Evolutionary conservation across 2,113 vertebrate species (phyloP).

Genomic region (Talpa occidentalis): DNA sequence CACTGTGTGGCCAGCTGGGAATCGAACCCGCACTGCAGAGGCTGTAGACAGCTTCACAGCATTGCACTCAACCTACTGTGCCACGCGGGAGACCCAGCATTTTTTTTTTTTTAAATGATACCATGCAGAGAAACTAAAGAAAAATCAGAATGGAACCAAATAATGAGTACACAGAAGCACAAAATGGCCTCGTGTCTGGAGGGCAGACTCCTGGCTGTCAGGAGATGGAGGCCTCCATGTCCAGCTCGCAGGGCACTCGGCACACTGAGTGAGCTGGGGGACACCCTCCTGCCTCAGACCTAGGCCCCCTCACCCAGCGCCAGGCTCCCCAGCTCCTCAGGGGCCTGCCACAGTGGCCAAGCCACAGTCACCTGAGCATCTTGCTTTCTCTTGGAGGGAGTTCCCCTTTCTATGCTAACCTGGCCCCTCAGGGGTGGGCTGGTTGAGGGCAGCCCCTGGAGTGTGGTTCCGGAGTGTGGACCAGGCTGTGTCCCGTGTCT

Average conservation of each 20-base stretch:
- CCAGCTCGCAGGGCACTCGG: background rate
- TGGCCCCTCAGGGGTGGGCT: background rate
- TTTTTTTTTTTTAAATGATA: background rate
- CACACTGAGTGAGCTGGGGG: background rate
- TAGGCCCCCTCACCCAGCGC: background rate
- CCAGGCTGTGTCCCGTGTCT: rapidly evolving
- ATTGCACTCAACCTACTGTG: no score
- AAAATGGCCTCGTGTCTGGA: background rate
- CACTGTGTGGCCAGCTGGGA: no score
- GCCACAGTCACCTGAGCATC: rapidly evolving
- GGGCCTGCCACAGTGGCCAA: background rate
- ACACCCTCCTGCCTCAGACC: background rate
- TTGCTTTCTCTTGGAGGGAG: background rate
- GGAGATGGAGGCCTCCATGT: background rate
- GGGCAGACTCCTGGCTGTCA: no score
- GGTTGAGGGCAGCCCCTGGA: background rate
- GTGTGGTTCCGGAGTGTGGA: background rate
- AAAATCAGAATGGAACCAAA: background rate
- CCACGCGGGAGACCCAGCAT: no score
- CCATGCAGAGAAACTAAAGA: background rate
- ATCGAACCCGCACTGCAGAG: no score
- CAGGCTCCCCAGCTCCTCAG: background rate
- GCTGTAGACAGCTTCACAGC: no score
- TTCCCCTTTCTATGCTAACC: background rate
- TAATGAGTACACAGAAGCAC: background rate